Percentiles rank a stretch among this genome's conserved stretches.
Conservation (phyloP, 2,888 invertebrate genomes). For the Pseudococcus jackbeardsleyi region DNA sequence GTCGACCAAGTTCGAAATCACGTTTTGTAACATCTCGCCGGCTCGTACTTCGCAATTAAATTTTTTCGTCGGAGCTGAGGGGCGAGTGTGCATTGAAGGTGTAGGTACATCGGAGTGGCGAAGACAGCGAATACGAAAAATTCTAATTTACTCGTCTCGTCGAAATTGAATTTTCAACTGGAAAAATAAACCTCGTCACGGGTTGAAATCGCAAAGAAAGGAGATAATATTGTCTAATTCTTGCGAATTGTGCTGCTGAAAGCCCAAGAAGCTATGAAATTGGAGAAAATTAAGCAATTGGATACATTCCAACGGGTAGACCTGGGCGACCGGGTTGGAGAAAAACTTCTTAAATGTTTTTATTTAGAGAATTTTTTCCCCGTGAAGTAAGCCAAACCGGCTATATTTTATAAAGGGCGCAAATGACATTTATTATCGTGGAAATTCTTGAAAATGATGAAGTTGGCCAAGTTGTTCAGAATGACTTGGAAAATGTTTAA, state of each 20-base stretch:
- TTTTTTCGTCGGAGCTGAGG: not conserved
- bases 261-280: conserved; percentile 24
- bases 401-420: too few species aligned
- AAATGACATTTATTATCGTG: too few species aligned
- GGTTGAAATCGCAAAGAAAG: not conserved
- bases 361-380: too few species aligned
- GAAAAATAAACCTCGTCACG: conserved; percentile 5
- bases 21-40: not conserved
- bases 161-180: conserved; percentile 1
- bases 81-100: not conserved
- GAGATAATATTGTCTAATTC: not conserved
- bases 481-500: too few species aligned
- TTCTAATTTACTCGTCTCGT: not conserved
- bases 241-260: not conserved
- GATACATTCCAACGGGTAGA: not conserved
- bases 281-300: conserved; percentile 3
- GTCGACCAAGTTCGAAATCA: not conserved
- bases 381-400: too few species aligned
- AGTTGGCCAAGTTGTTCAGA: too few species aligned
- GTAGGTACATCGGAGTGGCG: too few species aligned
- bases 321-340: too few species aligned
- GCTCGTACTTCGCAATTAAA: not conserved
- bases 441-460: too few species aligned
- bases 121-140: not conserved
- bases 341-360: too few species aligned